phyloP scores from a whole-genome alignment of 2,888 invertebrate species.

The Rosalia funebris region DNA sequence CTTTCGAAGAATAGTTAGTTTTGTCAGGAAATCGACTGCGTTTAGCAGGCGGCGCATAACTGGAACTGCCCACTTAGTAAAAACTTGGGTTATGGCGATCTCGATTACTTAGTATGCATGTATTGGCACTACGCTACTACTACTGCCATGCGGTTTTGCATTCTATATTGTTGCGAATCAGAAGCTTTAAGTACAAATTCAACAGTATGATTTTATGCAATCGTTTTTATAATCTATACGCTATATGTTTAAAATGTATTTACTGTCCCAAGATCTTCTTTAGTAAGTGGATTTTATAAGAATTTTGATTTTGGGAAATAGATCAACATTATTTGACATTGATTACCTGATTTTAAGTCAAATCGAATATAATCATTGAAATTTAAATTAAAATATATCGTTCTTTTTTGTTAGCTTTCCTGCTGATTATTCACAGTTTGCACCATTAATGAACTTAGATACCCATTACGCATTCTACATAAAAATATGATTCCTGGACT shows the following conservation, averaged over 20 bases:
- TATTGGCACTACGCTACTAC: no score
- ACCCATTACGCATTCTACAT: not conserved
- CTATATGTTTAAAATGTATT: no score
- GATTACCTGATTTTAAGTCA: no score
- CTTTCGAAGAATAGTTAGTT: no score
- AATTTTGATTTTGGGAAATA: no score
- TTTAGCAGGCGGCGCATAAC: not conserved
- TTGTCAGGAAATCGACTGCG: not conserved
- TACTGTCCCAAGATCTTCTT: no score
- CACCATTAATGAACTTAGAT: not conserved
- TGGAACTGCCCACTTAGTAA: not conserved
- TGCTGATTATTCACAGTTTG: not conserved
- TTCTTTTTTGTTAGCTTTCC: not conserved
- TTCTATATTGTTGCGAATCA: not conserved
- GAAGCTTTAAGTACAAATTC: not conserved
- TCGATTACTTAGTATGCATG: no score
- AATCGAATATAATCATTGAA: not conserved
- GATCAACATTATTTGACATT: no score
- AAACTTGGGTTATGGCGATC: not conserved
- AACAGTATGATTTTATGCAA: not conserved
- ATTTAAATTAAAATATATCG: not conserved
- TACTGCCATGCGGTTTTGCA: not conserved
- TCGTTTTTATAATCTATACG: no score
- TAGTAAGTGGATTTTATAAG: no score
- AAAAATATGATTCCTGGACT: not conserved